Percentiles rank a stretch among this genome's conserved stretches.
phyloP scores from a whole-genome alignment of 1,140 invertebrate species.

The Lamellibrachia luymesi region DNA sequence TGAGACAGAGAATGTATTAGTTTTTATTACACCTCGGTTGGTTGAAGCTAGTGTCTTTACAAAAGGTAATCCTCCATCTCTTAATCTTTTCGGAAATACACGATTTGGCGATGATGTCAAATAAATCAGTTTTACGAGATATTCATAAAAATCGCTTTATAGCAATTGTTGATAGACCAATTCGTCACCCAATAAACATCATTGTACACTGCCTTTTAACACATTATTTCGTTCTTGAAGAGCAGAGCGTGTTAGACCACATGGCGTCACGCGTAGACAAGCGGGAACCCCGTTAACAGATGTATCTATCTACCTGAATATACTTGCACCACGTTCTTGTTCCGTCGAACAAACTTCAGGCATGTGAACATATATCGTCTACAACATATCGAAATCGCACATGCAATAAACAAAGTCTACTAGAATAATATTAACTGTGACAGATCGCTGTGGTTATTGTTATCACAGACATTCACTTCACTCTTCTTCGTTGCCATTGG shows the following conservation, averaged over 20 bases:
- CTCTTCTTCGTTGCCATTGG: too few relatives aligned
- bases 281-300: not conserved
- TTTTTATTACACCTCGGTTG: too few relatives aligned
- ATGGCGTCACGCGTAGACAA: not conserved
- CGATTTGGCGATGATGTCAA: too few relatives aligned
- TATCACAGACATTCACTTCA: too few relatives aligned
- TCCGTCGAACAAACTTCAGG: slow-evolving; percentile 15
- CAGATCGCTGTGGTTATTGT: not conserved
- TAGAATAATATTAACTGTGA: not conserved
- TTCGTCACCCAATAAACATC: not conserved
- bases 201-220: not conserved
- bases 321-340: slow-evolving; percentile 14
- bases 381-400: not conserved
- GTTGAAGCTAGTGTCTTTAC: too few relatives aligned
- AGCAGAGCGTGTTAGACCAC: too few relatives aligned
- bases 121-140: not conserved
- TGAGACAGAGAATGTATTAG: too few relatives aligned
- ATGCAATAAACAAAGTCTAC: not conserved
- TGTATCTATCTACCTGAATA: slow-evolving; percentile 4
- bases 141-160: not conserved
- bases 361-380: slow-evolving; percentile 15
- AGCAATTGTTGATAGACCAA: not conserved
- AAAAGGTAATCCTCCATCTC: too few relatives aligned
- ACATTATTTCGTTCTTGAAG: not conserved
- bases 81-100: too few relatives aligned